Conservation (phyloP, 2,797 vertebrate genomes). For the Thalassophryne amazonica region DNA sequence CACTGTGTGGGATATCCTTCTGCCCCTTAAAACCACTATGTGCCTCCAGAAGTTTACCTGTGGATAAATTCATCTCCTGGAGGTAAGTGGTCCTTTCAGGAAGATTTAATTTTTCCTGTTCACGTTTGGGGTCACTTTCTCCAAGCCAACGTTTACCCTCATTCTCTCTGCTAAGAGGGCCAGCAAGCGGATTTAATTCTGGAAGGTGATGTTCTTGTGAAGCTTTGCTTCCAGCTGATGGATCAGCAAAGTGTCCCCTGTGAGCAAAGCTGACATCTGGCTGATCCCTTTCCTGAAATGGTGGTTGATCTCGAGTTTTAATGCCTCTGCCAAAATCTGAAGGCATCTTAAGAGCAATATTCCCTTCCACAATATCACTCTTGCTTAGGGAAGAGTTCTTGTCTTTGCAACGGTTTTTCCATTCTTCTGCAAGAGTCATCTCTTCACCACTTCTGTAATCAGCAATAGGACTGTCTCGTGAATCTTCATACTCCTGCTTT, state of each 20-base stretch:
- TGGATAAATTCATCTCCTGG: constrained; percentile 59
- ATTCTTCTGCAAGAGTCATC: constrained; percentile 79
- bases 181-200: constrained; percentile 44
- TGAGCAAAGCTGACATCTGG: constrained; percentile 58
- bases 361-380: constrained; percentile 68
- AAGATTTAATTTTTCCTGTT: constrained; percentile 38
- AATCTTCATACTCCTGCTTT: constrained; percentile 58
- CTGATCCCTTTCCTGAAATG: constrained; percentile 63
- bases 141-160: constrained; percentile 70
- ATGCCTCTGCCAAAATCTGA: constrained; percentile 65
- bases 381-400: constrained; percentile 57
- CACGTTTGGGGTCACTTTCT: constrained; percentile 61
- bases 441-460: constrained; percentile 75
- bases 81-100: constrained; percentile 55
- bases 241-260: constrained; percentile 53
- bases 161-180: constrained; percentile 55
- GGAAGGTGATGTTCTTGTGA: constrained; percentile 52
- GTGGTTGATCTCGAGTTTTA: constrained; percentile 47
- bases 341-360: constrained; percentile 72
- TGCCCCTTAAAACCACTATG: constrained; percentile 64
- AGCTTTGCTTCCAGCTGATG: constrained; percentile 47
- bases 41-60: constrained; percentile 37
- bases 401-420: constrained; percentile 82
- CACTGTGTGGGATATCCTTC: constrained; percentile 53
- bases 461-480: constrained; percentile 58